These are phyloP conservation scores for Butorides virescens DNA, from an alignment of 2,113 vertebrate genomes.

Conservation along the genomic window DNA sequence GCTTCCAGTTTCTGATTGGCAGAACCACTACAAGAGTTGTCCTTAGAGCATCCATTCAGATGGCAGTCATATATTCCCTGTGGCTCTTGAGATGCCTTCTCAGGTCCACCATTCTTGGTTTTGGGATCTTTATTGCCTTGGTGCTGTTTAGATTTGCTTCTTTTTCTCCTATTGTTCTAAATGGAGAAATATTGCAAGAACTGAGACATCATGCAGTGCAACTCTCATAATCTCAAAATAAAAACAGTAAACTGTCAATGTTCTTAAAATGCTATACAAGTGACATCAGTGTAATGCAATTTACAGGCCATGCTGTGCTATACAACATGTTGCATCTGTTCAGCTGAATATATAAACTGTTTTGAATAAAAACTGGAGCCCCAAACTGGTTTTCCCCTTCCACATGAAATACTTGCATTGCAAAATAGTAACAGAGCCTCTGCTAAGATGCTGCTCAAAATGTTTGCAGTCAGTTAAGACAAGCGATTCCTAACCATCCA, in stretches of 20 bases:
- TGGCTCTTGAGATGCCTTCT: slow-evolving; percentile 36
- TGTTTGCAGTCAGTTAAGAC: neutral
- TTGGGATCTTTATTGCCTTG: slow-evolving; percentile 72
- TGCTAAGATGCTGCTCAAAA: neutral
- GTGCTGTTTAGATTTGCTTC: slow-evolving; percentile 80
- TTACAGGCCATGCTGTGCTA: neutral
- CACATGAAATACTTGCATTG: neutral
- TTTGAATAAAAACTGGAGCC: neutral
- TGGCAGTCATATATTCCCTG: slow-evolving; percentile 35
- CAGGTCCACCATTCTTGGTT: slow-evolving; percentile 52
- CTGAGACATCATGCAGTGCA: neutral
- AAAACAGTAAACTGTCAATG: neutral
- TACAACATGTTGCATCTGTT: neutral
- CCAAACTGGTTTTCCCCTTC: neutral
- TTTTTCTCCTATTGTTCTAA: slow-evolving; percentile 80
- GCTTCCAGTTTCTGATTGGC: slow-evolving; percentile 50
- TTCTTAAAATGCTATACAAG: neutral
- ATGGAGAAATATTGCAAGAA: neutral
- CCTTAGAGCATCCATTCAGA: slow-evolving; percentile 54
- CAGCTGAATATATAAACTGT: neutral
- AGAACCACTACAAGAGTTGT: slow-evolving; percentile 44
- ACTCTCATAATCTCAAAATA: neutral
- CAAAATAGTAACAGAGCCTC: neutral
- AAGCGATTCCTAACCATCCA: neutral
- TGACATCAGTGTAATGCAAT: neutral